A percentile compares a stretch with the other conserved stretches of the same genome.
Conservation (phyloP, 2,888 invertebrate genomes). For the Cynaeus angustus region DNA sequence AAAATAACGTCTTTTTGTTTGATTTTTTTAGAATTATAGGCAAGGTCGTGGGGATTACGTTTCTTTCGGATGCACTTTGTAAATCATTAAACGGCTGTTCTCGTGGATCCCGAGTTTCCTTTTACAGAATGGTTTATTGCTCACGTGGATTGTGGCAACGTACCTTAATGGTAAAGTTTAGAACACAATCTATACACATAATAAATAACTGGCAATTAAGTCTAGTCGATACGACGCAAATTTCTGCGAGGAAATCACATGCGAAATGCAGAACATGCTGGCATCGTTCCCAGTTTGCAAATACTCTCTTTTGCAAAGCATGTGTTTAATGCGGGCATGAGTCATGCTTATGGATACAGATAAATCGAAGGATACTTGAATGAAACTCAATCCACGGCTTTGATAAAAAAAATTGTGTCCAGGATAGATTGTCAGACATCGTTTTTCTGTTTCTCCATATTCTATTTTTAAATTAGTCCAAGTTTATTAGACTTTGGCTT, state of each 20-base stretch:
- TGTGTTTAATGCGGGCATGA: too few relatives aligned
- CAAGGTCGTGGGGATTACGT: constrained; percentile 55
- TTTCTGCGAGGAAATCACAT: constrained; percentile 7
- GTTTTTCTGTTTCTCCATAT: too few relatives aligned
- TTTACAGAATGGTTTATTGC: constrained; percentile 50
- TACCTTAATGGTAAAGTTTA: constrained; percentile 46
- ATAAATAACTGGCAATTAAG: constrained; percentile 40
- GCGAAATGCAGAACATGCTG: not conserved
- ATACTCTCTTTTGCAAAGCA: too few relatives aligned
- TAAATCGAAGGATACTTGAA: too few relatives aligned
- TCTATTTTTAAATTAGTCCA: too few relatives aligned
- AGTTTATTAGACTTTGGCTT: too few relatives aligned
- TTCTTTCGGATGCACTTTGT: constrained; percentile 45
- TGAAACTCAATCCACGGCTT: too few relatives aligned
- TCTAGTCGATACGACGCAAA: constrained; percentile 24
- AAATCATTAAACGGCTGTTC: constrained; percentile 49
- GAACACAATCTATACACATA: constrained; percentile 31
- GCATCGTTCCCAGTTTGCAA: not conserved
- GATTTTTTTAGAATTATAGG: constrained; percentile 47
- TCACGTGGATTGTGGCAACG: constrained; percentile 50
- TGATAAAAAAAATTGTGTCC: too few relatives aligned
- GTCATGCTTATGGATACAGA: too few relatives aligned
- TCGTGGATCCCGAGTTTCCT: constrained; percentile 41
- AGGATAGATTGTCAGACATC: too few relatives aligned
- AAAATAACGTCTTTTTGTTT: too few relatives aligned